A percentile compares a stretch with the other conserved stretches of the same genome.
Evolutionary conservation across 2,113 vertebrate species (phyloP).

Genomic region (Xyliphius kryptos): DNA sequence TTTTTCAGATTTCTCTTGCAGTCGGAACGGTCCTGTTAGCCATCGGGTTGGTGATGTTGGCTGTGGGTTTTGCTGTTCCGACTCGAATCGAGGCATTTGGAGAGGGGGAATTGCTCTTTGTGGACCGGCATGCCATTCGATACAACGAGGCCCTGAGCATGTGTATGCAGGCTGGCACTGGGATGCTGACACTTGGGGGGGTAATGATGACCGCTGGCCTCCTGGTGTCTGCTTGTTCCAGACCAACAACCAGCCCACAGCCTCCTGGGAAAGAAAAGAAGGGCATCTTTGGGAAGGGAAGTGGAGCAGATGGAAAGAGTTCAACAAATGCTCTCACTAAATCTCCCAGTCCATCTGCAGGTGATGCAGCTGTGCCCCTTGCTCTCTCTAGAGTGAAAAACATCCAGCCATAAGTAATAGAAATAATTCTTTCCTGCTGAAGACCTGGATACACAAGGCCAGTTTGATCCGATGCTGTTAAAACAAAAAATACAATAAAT

Average conservation of each 20-base stretch:
- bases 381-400: conserved; percentile 82
- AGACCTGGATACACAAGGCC: conserved; percentile 7
- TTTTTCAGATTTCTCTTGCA: conserved; percentile 85
- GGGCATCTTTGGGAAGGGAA: conserved; percentile 31
- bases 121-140: conserved; percentile 75
- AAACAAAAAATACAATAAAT: too few species aligned
- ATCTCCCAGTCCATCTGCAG: conserved; percentile 71
- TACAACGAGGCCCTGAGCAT: conserved; percentile 79
- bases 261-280: conserved; percentile 21
- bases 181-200: conserved; percentile 80
- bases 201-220: conserved; percentile 70
- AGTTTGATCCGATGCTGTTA: too few species aligned
- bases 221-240: conserved; percentile 74
- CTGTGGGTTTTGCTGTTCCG: conserved; percentile 76
- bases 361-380: conserved; percentile 74
- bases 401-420: conserved; percentile 70
- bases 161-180: conserved; percentile 76
- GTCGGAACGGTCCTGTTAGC: conserved; percentile 70
- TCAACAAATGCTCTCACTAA: conserved; percentile 69
- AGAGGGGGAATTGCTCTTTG: conserved; percentile 81
- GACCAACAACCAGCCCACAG: conserved; percentile 59
- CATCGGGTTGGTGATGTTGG: conserved; percentile 75
- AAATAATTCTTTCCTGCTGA: not conserved
- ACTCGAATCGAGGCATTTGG: conserved; percentile 87
- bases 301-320: conserved; percentile 34